Evolutionary conservation across 2,888 invertebrate species (phyloP), one percentile per base, ranked within the genome.

Genomic region (Meganola albula): DNA sequence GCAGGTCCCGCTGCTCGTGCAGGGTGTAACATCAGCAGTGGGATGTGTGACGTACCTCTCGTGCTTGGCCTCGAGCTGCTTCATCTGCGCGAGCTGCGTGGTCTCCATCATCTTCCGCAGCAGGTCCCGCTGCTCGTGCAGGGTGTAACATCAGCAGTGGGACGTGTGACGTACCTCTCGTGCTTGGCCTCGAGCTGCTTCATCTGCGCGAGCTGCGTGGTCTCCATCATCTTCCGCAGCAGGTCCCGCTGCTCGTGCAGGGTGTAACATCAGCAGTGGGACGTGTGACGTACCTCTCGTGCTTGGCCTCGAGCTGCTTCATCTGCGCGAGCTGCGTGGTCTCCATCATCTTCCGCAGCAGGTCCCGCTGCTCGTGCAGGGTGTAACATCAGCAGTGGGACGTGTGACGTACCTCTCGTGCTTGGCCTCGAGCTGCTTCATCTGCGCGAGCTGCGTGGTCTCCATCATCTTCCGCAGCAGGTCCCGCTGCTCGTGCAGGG

Each of bases 161-260:
- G n/a, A n/a, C n/a, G n/a, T n/a, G n/a, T n/a, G n/a, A 7, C 20
- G 7, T 3, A 92, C 92, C 92, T 89, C 57, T 97, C 97, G 67
- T 97, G 97, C 61, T 95, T 93, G 4, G 90, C 92, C 62, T 96
- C 95, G 2, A 98, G 83, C 70, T 97, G 95, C 69, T 97, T 97
- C 75, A 96, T 89, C 76, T 97, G 97, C 7, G 88, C 86, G 30
- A 89, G 89, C 73, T 98, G 98, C 10, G 95, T 91, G 12, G 90
- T 77, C 57, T 93, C 90, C 92, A 97, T 95, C 53, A 97, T 90
- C 60, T 91, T 91, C 63, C 88, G 87, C 23, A 94, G 84, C 55
- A 90, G 85, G 33, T 92, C 88, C 43, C 92, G 87, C 79, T 97
- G 91, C 82, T 98, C 97, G 66, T 97, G 93, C 9, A 96, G 84